phyloP scores from a whole-genome alignment of 2,113 vertebrate species.

The rabbit (Oryctolagus cuniculus) region mOryCun1.1 NC_091432.1:59379001-59379500 shows the following conservation, averaged over 20 bases:
- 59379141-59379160: constrained; percentile 15
- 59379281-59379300: background rate
- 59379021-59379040: too few relatives aligned
- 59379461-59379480: constrained; percentile 49
- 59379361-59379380: background rate
- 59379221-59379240: background rate
- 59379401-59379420: constrained; percentile 24
- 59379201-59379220: background rate
- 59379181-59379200: background rate
- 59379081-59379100: too few relatives aligned
- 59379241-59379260: background rate
- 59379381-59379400: background rate
- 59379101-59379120: background rate
- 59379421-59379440: constrained; percentile 43
- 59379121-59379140: constrained; percentile 31
- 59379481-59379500: background rate
- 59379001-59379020: too few relatives aligned
- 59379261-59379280: background rate
- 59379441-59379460: background rate
- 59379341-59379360: background rate
- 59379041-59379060: background rate
- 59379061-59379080: background rate
- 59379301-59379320: background rate
- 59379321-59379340: constrained; percentile 48
- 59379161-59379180: background rate